Conservation (phyloP, 2,797 vertebrate genomes). For the Lacerta agilis region DNA sequence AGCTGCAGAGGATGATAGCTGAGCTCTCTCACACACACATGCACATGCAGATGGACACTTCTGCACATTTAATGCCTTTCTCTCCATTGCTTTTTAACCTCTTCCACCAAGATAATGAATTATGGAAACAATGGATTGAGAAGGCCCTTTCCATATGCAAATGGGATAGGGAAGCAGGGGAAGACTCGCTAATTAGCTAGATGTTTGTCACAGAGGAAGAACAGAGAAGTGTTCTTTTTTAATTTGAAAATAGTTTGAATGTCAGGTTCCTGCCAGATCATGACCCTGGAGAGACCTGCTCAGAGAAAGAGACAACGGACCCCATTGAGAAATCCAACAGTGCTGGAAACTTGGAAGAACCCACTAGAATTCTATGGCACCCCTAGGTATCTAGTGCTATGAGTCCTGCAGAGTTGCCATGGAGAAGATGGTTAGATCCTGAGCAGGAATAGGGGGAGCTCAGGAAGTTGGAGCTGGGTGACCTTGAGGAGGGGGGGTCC, state of each 20-base stretch:
- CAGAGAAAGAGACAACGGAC: too few relatives aligned
- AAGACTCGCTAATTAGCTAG: not conserved
- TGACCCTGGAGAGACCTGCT: too few relatives aligned
- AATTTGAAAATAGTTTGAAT: not conserved
- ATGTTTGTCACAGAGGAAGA: not conserved
- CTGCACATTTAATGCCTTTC: not conserved
- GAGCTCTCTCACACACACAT: accelerated
- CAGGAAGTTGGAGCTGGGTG: too few relatives aligned
- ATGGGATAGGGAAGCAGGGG: not conserved
- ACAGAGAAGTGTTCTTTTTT: not conserved
- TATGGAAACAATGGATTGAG: not conserved
- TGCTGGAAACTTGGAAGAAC: too few relatives aligned
- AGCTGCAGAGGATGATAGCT: not conserved
- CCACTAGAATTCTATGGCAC: too few relatives aligned
- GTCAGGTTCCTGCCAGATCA: not conserved
- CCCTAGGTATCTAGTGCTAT: too few relatives aligned
- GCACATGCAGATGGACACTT: not conserved
- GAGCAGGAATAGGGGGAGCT: not conserved
- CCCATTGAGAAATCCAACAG: too few relatives aligned
- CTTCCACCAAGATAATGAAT: not conserved
- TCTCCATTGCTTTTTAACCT: not conserved
- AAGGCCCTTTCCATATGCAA: not conserved
- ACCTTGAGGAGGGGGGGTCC: too few relatives aligned
- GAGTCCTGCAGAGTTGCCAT: too few relatives aligned
- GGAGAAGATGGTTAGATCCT: not conserved